Base-by-base conservation (phyloP, 2,888 invertebrate genomes). In the Drosophila leonis region DNA sequence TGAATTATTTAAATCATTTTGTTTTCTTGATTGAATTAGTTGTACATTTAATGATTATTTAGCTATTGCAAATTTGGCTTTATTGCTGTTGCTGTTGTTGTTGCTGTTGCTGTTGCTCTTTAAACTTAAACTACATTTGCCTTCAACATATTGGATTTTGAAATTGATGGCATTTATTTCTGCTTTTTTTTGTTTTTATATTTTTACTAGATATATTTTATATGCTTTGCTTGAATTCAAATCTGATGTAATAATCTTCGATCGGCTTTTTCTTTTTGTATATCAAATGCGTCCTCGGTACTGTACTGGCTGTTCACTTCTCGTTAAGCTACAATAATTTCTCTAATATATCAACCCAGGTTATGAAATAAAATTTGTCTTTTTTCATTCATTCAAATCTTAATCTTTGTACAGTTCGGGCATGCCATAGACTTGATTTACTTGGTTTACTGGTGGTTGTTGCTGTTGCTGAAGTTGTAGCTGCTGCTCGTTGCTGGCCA, bases 361-460 rank as follows among this genome's bases (percentile, higher is more conserved):
- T 8, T 13, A 13, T 65, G 20, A 42, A 65, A 33, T 35, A 55
- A 55, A 27, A 20, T 27, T 42, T 44, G 27, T 51, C 13, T 7
- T 9, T 48, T 20, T 27, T 12, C n/a, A 20, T 29, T 7, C 27
- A 20, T 31, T 72, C 55, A 48, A 64, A 51, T 37, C 42, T 75
- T 62, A 72, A 55, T 84, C 83, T 90, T 91, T 91, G 88, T 92
- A 92, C 90, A 92, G 78, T 78, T 91, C 90, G 76, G 89, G 80
- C 83, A 91, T 75, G 79, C 91, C 89, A 63, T 90, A 82, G 48
- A 81, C 79, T 68, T 78, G 78, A 61, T 74, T 74, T 64, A 81
- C 67, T 68, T 72, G 69, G 41, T 42, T 62, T 48, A 51, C 56
- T 48, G 65, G 56, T 72, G 75, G 57, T 63, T 73, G 76, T 51